A percentile compares a stretch with the other conserved stretches of the same genome.
phyloP scores from a whole-genome alignment of 2,888 invertebrate species.

The Scaptomyza cyrtandrae region DNA sequence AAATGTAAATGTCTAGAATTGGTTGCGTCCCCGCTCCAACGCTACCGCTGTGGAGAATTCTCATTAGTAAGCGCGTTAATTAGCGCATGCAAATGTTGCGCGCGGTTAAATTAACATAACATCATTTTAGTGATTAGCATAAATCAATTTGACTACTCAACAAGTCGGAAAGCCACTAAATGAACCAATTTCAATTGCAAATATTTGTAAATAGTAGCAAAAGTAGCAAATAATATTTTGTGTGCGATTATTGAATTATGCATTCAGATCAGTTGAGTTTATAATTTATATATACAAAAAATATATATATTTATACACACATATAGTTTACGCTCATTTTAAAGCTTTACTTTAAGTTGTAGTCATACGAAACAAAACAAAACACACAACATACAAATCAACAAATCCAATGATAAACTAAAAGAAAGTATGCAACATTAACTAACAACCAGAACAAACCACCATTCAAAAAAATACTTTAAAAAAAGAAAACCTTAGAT shows the following conservation, averaged over 20 bases:
- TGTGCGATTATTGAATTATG: conserved; percentile 42
- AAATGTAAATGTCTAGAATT: not conserved
- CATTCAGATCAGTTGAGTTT: conserved; percentile 22
- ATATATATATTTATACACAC: conserved; percentile 3
- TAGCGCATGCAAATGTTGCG: conserved; percentile 35
- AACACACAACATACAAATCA: conserved; percentile 47
- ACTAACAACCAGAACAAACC: conserved; percentile 75
- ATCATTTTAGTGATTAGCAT: conserved; percentile 53
- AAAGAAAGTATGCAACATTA: conserved; percentile 79
- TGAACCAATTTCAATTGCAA: conserved; percentile 20
- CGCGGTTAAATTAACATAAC: conserved; percentile 44
- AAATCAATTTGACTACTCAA: conserved; percentile 60
- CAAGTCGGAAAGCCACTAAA: conserved; percentile 51
- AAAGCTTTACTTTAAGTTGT: conserved; percentile 62
- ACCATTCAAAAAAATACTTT: conserved; percentile 51
- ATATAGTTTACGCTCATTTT: conserved; percentile 31
- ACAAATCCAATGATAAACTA: conserved; percentile 62
- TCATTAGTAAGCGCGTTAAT: conserved; percentile 42
- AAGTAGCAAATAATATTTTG: conserved; percentile 41
- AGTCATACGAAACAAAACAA: conserved; percentile 54
- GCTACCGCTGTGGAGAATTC: conserved; percentile 7
- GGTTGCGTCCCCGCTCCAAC: not conserved
- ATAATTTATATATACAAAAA: conserved; percentile 16
- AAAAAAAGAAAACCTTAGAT: conserved; percentile 40
- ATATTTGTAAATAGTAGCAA: conserved; percentile 13